Conservation (phyloP, 2,113 vertebrate genomes). For the Ochotona curzoniae region DNA sequence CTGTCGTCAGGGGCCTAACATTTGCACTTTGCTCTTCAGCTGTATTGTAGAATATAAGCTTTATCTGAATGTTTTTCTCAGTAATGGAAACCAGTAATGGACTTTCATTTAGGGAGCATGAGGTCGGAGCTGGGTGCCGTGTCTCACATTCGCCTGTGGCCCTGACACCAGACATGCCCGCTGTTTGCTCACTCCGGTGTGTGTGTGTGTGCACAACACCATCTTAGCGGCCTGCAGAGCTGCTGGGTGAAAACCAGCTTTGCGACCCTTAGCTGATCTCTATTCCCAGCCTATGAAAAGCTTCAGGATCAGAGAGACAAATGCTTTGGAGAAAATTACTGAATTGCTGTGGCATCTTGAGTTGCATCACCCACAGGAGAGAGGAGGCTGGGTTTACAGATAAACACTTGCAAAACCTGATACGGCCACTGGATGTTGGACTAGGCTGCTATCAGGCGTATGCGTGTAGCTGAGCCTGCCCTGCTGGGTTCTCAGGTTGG, state of each 20-base stretch:
- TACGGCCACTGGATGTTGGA: background rate
- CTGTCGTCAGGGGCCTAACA: background rate
- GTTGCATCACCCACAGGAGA: background rate
- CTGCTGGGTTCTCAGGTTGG: background rate
- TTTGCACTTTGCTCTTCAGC: conserved; percentile 37
- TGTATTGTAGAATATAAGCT: background rate
- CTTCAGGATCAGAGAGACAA: conserved; percentile 33
- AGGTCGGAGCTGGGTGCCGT: background rate
- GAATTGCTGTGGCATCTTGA: conserved; percentile 10
- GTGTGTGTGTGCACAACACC: background rate
- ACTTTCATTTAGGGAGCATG: background rate
- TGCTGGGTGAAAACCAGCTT: conserved; percentile 57
- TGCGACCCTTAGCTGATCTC: conserved; percentile 26
- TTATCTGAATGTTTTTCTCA: background rate
- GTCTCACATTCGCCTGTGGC: background rate
- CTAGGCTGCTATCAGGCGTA: background rate
- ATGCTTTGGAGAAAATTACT: conserved; percentile 27
- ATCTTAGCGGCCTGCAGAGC: background rate
- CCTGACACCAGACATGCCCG: background rate
- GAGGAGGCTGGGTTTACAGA: background rate
- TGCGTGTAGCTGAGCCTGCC: background rate
- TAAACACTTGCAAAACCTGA: conserved; percentile 9
- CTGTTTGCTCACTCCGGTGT: background rate
- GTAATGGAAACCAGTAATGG: background rate
- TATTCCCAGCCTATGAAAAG: conserved; percentile 8